These are phyloP conservation scores for Cremastinae sp. DNA, from an alignment of 2,888 invertebrate species.

Conservation along the genomic window DNA sequence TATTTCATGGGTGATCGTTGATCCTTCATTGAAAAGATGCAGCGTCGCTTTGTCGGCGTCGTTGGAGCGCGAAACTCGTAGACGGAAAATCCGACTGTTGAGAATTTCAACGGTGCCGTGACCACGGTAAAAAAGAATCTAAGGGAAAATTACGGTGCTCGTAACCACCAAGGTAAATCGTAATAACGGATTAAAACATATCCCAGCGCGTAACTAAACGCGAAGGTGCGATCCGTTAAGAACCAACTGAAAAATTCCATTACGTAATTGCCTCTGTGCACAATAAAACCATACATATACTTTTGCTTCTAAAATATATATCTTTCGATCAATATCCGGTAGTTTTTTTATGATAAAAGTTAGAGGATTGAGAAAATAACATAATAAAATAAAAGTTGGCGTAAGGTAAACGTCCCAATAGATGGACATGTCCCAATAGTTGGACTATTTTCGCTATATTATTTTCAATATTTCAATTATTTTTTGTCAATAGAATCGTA, in stretches of 20 bases:
- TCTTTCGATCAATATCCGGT: no score
- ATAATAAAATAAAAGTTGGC: no score
- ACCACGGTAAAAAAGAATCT: conserved; percentile 16
- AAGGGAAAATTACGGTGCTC: conserved; percentile 16
- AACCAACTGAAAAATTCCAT: background rate
- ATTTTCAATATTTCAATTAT: no score
- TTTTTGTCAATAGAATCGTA: no score
- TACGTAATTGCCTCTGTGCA: background rate
- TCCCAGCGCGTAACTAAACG: conserved; percentile 49
- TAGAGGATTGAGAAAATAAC: no score
- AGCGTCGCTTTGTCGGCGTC: conserved; percentile 23
- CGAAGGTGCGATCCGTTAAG: conserved; percentile 35
- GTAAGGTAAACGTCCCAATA: no score
- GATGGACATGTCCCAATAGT: no score
- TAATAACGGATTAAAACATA: conserved; percentile 50
- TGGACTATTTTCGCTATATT: no score
- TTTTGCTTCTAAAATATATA: no score
- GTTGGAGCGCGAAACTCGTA: conserved; percentile 20
- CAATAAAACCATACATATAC: no score
- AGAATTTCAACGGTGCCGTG: conserved; percentile 39
- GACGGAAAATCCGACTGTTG: conserved; percentile 11
- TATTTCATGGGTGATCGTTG: background rate
- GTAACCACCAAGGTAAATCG: conserved; percentile 46
- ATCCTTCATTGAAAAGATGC: background rate
- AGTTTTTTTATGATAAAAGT: no score